Percentiles rank a stretch among this genome's conserved stretches.
Conservation (phyloP, 2,797 vertebrate genomes). For the Sebastes itinus region DNA sequence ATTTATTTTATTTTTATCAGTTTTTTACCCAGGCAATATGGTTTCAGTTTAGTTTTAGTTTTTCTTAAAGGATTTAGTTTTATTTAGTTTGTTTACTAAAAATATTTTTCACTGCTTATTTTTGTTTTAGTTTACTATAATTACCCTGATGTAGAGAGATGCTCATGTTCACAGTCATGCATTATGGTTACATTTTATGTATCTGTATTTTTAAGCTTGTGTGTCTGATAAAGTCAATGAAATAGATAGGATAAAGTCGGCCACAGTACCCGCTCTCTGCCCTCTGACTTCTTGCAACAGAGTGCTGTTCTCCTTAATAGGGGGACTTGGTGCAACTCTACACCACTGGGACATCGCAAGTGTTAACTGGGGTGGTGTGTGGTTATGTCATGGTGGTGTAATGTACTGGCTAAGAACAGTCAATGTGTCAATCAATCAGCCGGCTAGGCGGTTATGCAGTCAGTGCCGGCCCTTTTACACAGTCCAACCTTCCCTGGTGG, state of each 20-base stretch:
- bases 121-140: too few relatives aligned
- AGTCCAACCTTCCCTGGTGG: constrained; percentile 50
- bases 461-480: constrained; percentile 27
- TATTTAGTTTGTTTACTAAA: too few relatives aligned
- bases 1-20: too few relatives aligned
- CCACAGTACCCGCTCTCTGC: neutral
- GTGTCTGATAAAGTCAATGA: neutral
- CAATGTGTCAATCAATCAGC: constrained; percentile 58
- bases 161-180: neutral
- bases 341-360: constrained; percentile 48
- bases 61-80: too few relatives aligned
- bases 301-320: neutral
- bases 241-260: neutral
- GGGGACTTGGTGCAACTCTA: constrained; percentile 48
- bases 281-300: neutral
- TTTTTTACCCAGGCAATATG: too few relatives aligned
- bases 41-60: too few relatives aligned
- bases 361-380: constrained; percentile 63
- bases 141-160: neutral
- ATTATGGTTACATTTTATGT: neutral
- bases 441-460: constrained; percentile 19
- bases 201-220: neutral
- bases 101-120: too few relatives aligned
- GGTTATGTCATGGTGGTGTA: constrained; percentile 73
- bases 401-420: constrained; percentile 54